phyloP scores from a whole-genome alignment of 2,888 invertebrate species.

The Brachypterus glaber region DNA sequence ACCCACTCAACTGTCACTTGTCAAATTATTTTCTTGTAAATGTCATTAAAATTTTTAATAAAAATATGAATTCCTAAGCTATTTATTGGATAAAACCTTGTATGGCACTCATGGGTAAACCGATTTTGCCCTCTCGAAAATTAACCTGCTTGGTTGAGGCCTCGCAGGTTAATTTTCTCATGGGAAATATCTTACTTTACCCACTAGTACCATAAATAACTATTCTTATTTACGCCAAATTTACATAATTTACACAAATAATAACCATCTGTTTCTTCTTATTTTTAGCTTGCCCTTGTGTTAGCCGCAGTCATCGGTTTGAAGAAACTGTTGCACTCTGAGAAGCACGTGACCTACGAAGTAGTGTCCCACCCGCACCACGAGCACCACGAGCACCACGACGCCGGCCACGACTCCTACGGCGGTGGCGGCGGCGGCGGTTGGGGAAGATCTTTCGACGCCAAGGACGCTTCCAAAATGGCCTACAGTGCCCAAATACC shows the following conservation, averaged over 20 bases:
- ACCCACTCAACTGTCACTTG: no score
- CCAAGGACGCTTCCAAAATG: slow-evolving; percentile 46
- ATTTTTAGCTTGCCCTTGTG: slow-evolving; percentile 57
- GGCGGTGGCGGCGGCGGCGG: slow-evolving; percentile 42
- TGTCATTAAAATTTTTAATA: no score
- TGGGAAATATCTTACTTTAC: no score
- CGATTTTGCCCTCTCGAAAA: no score
- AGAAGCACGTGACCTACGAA: slow-evolving; percentile 64
- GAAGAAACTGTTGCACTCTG: slow-evolving; percentile 71
- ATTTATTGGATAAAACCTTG: no score
- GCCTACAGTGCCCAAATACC: slow-evolving; percentile 55
- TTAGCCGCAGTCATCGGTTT: slow-evolving; percentile 71
- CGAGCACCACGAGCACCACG: slow-evolving; percentile 44
- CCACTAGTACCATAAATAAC: no score
- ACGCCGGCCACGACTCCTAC: slow-evolving; percentile 34
- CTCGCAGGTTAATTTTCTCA: no score
- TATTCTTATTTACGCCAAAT: background rate
- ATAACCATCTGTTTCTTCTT: slow-evolving; percentile 8
- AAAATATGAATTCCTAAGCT: no score
- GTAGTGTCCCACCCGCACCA: slow-evolving; percentile 65
- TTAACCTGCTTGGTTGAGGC: no score
- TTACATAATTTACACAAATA: slow-evolving; percentile 3
- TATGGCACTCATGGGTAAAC: no score
- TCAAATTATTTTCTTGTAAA: no score
- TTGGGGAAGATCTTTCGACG: slow-evolving; percentile 49